These are phyloP conservation scores for Allobates femoralis DNA, from an alignment of 2,797 vertebrate species.

Conservation along the genomic window DNA sequence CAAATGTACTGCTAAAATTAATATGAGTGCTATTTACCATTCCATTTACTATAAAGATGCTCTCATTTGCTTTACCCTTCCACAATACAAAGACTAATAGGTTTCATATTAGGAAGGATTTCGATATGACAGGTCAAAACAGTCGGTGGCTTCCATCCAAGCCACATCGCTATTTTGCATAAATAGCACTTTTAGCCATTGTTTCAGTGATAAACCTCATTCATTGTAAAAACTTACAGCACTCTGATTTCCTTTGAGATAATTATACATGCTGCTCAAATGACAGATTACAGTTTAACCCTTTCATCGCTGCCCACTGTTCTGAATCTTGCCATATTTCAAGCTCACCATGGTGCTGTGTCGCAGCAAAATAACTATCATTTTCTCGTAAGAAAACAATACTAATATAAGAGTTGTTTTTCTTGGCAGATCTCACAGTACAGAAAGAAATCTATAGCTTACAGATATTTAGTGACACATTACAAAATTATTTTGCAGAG, in stretches of 20 bases:
- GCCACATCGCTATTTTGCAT: slow-evolving; percentile 40
- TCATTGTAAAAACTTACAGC: slow-evolving; percentile 57
- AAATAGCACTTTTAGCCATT: slow-evolving; percentile 61
- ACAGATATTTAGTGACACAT: slow-evolving; percentile 57
- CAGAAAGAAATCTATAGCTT: slow-evolving; percentile 32
- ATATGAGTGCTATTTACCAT: slow-evolving; percentile 35
- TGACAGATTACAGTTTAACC: slow-evolving; percentile 60
- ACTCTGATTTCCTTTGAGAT: slow-evolving; percentile 57
- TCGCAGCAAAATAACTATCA: slow-evolving; percentile 54
- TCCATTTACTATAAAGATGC: slow-evolving; percentile 39
- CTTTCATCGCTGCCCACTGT: slow-evolving; percentile 29
- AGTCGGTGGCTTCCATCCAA: slow-evolving; percentile 49
- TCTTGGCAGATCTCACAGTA: slow-evolving; percentile 39
- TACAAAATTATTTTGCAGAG: slow-evolving; percentile 47
- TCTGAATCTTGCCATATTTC: slow-evolving; percentile 14
- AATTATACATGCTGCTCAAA: slow-evolving; percentile 63
- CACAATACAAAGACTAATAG: slow-evolving; percentile 49
- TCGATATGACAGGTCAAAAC: slow-evolving; percentile 53
- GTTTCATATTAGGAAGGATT: slow-evolving; percentile 45
- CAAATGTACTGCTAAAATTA: slow-evolving; percentile 45
- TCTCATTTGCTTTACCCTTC: slow-evolving; percentile 41
- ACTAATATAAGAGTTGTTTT: slow-evolving; percentile 53
- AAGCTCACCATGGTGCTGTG: slow-evolving; percentile 18
- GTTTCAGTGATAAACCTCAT: slow-evolving; percentile 59
- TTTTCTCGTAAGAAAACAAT: slow-evolving; percentile 52